Percentiles rank a stretch among this genome's conserved stretches.
phyloP scores from a whole-genome alignment of 2,888 invertebrate species.

The Lycia hirtaria region DNA sequence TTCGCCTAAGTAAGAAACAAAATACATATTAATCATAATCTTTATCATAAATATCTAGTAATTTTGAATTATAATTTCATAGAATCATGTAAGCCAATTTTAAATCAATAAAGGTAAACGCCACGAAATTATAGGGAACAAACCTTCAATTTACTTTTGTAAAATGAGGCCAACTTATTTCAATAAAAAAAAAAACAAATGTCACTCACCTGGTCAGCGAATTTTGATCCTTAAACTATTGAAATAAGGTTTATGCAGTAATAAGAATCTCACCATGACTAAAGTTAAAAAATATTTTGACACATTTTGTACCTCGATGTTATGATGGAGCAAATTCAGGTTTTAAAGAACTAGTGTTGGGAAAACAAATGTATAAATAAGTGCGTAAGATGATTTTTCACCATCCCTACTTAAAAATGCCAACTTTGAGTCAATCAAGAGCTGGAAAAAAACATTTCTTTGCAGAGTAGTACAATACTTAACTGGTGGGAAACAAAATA shows the following conservation, averaged over 20 bases:
- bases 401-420: too few relatives aligned
- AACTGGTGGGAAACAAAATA: too few relatives aligned
- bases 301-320: not conserved
- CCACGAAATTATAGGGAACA: conserved; percentile 37
- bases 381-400: not conserved
- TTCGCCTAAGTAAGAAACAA: too few relatives aligned
- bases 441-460: too few relatives aligned
- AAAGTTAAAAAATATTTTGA: conserved; percentile 19
- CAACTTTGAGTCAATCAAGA: too few relatives aligned
- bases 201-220: not conserved
- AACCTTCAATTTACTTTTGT: conserved; percentile 39
- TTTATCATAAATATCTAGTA: conserved; percentile 6
- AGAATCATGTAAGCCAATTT: conserved; percentile 34
- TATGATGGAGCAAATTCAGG: conserved; percentile 5
- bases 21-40: not conserved
- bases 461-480: too few relatives aligned
- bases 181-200: not conserved
- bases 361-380: not conserved
- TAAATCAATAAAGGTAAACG: conserved; percentile 38
- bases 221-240: not conserved
- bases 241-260: not conserved
- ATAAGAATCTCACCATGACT: conserved; percentile 12
- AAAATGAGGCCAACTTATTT: conserved; percentile 17
- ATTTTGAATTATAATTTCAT: conserved; percentile 26
- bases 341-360: conserved; percentile 14